phyloP scores from a whole-genome alignment of 2,113 vertebrate species.

The Hypanus sabinus region DNA sequence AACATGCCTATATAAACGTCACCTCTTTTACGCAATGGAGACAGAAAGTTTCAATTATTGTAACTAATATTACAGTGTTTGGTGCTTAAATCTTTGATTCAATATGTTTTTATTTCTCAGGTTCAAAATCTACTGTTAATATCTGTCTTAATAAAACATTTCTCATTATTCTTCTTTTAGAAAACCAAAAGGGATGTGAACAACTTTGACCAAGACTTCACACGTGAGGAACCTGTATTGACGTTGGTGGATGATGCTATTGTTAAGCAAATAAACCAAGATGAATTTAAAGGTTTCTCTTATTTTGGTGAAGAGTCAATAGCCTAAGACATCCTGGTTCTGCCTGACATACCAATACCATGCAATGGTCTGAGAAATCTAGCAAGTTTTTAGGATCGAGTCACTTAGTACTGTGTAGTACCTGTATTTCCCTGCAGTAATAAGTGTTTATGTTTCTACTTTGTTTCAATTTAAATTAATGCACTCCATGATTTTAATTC shows the following conservation, averaged over 20 bases:
- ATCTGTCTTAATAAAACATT: neutral
- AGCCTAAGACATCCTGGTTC: conserved; percentile 61
- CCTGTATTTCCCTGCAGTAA: conserved; percentile 54
- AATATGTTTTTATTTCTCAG: neutral
- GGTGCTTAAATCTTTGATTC: neutral
- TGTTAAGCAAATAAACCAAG: conserved; percentile 97
- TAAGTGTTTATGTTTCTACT: conserved; percentile 46
- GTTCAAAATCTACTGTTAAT: neutral
- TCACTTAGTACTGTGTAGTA: conserved; percentile 46
- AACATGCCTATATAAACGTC: neutral
- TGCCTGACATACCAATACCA: conserved; percentile 44
- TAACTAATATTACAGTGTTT: neutral
- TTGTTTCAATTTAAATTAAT: conserved; percentile 58
- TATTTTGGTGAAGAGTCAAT: conserved; percentile 88
- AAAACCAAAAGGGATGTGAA: conserved; percentile 98
- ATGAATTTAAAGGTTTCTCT: conserved; percentile 97
- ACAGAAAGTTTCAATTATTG: neutral
- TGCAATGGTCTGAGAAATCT: conserved; percentile 50
- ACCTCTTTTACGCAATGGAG: neutral
- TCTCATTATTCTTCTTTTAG: conserved; percentile 60
- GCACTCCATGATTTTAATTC: conserved; percentile 45
- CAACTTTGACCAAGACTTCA: conserved; percentile 99
- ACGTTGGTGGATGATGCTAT: conserved; percentile 91
- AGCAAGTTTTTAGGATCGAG: conserved; percentile 50
- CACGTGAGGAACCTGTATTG: conserved; percentile 88